Conservation (phyloP, 2,888 invertebrate species). For the Willowsia nigromaculata region DNA sequence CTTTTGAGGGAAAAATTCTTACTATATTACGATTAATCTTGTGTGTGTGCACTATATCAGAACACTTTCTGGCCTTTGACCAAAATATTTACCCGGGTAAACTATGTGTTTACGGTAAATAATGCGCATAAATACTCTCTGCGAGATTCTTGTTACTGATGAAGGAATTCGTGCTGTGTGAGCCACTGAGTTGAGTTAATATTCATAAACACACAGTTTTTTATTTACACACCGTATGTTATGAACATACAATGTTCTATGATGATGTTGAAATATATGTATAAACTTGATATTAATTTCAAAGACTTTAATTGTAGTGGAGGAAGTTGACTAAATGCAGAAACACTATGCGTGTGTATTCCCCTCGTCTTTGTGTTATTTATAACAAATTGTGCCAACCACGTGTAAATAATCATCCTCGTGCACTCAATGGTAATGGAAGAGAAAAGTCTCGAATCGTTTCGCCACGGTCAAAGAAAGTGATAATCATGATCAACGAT, state of each 20-base stretch:
- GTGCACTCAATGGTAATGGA: neutral
- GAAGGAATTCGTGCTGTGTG: neutral
- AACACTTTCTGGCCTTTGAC: conserved; percentile 51
- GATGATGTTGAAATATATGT: no score
- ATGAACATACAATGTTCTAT: no score
- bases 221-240: no score
- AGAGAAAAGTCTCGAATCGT: neutral
- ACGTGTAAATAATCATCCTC: conserved; percentile 13
- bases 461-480: conserved; percentile 2
- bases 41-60: neutral
- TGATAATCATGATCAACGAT: neutral
- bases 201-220: neutral
- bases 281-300: no score
- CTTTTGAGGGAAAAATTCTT: neutral
- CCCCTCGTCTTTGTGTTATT: neutral
- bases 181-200: neutral
- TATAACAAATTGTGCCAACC: conserved; percentile 39
- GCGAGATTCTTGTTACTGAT: neutral
- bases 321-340: neutral
- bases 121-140: conserved; percentile 29
- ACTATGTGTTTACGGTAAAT: conserved; percentile 49
- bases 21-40: conserved; percentile 34
- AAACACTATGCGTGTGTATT: neutral
- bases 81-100: conserved; percentile 65
- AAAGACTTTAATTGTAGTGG: no score